Percentiles rank a stretch among this genome's conserved stretches.
These are phyloP conservation scores for Lasioglossum marginatum DNA, from an alignment of 2,888 invertebrate genomes.

Conservation along the genomic window DNA sequence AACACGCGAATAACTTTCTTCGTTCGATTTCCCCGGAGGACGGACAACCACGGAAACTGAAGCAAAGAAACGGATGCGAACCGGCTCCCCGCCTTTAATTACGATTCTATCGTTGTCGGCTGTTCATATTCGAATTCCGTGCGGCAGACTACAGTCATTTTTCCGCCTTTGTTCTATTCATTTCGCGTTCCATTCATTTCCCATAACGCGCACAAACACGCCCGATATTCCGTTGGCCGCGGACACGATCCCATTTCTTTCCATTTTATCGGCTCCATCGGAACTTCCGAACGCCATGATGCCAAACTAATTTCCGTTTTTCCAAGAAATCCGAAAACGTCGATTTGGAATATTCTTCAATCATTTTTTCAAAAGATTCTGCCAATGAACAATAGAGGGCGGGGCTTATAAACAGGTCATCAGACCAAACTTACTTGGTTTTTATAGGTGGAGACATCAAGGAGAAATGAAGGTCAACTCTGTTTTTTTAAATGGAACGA, in stretches of 20 bases:
- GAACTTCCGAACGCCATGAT: not conserved
- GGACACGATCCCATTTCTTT: not conserved
- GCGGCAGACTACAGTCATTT: not conserved
- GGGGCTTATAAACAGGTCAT: no score
- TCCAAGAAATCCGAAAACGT: not conserved
- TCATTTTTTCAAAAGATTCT: not conserved
- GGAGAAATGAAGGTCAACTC: no score
- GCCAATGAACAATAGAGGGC: not conserved
- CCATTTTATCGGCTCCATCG: not conserved
- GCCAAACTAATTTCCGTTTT: not conserved
- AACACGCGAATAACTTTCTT: not conserved
- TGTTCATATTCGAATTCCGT: not conserved
- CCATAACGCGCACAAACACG: not conserved
- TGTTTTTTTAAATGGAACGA: no score
- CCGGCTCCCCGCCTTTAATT: conserved; percentile 12
- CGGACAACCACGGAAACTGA: not conserved
- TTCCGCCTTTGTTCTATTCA: conserved; percentile 18
- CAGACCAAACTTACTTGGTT: no score
- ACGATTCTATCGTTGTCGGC: conserved; percentile 8
- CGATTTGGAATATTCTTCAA: not conserved
- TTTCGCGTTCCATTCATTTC: conserved; percentile 23
- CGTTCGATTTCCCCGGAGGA: conserved; percentile 4
- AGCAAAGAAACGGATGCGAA: conserved; percentile 1
- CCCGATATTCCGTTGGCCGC: not conserved
- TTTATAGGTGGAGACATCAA: no score